These are phyloP conservation scores for Calephelis perditalis DNA, from an alignment of 2,888 invertebrate species.

Conservation along the genomic window DNA sequence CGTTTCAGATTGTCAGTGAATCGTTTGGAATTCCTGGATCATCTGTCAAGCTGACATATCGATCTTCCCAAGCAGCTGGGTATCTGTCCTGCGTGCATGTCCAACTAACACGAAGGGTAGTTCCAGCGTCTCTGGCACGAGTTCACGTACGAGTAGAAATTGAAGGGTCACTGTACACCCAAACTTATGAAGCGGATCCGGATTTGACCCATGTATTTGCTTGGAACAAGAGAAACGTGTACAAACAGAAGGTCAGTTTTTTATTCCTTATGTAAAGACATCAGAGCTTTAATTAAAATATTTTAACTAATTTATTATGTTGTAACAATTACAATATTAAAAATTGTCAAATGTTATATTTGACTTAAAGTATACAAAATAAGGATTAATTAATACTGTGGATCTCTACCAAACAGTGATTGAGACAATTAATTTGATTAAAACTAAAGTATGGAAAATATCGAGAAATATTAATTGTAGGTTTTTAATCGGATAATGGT, in stretches of 20 bases:
- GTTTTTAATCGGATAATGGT: too few relatives aligned
- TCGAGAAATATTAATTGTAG: too few relatives aligned
- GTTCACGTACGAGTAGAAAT: constrained; percentile 96
- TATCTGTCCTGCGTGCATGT: constrained; percentile 96
- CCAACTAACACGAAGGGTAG: constrained; percentile 87
- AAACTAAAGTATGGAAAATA: too few relatives aligned
- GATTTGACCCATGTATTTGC: constrained; percentile 96
- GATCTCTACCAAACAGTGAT: too few relatives aligned
- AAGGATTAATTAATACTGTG: too few relatives aligned
- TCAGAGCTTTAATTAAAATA: too few relatives aligned
- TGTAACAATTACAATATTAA: too few relatives aligned
- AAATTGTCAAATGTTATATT: too few relatives aligned
- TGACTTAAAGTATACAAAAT: too few relatives aligned
- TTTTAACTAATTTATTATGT: too few relatives aligned
- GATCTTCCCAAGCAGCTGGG: constrained; percentile 95
- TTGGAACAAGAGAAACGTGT: constrained; percentile 98
- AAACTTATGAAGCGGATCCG: constrained; percentile 97
- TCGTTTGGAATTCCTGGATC: constrained; percentile 96
- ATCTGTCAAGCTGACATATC: constrained; percentile 94
- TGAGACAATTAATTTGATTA: too few relatives aligned
- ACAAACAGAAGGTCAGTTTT: constrained; percentile 89
- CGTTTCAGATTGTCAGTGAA: constrained; percentile 93
- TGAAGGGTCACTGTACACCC: constrained; percentile 94
- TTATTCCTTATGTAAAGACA: too few relatives aligned
- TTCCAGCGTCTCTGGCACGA: constrained; percentile 89